Conservation (phyloP, 2,113 vertebrate species). For the Marcusenius ussheri region DNA sequence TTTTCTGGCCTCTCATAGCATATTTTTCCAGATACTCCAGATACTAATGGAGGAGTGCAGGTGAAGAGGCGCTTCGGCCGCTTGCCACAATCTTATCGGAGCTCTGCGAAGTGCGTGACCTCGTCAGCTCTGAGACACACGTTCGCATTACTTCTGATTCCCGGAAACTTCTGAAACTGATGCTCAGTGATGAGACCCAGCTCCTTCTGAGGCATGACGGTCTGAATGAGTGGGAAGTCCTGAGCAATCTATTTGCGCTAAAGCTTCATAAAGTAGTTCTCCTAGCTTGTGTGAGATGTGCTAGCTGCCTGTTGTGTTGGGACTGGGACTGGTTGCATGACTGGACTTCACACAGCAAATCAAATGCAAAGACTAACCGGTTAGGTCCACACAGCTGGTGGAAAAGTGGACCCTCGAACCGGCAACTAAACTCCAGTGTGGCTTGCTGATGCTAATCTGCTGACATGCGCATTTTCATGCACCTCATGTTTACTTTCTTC, state of each 20-base stretch:
- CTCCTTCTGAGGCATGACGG: not conserved
- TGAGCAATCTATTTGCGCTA: not conserved
- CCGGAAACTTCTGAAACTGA: not conserved
- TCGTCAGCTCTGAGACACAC: not conserved
- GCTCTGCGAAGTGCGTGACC: not conserved
- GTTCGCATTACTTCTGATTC: not conserved
- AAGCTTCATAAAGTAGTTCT: not conserved
- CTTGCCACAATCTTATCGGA: not conserved
- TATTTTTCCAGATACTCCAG: not conserved
- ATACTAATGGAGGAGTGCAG: not conserved
- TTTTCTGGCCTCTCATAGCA: not conserved
- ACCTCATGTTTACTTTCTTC: not conserved
- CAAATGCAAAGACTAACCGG: not conserved
- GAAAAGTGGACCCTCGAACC: not conserved
- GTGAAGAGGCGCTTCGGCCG: not conserved
- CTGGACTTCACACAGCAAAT: not conserved
- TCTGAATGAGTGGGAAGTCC: not conserved
- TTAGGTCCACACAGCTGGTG: not conserved
- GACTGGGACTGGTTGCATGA: not conserved
- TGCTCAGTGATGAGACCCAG: not conserved
- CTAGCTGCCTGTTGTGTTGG: not conserved
- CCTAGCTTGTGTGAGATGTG: not conserved
- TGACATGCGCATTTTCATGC: not conserved
- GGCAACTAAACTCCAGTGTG: not conserved
- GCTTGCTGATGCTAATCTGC: not conserved